phyloP scores from a whole-genome alignment of 2,888 invertebrate species.

The Abscondita cerata region DNA sequence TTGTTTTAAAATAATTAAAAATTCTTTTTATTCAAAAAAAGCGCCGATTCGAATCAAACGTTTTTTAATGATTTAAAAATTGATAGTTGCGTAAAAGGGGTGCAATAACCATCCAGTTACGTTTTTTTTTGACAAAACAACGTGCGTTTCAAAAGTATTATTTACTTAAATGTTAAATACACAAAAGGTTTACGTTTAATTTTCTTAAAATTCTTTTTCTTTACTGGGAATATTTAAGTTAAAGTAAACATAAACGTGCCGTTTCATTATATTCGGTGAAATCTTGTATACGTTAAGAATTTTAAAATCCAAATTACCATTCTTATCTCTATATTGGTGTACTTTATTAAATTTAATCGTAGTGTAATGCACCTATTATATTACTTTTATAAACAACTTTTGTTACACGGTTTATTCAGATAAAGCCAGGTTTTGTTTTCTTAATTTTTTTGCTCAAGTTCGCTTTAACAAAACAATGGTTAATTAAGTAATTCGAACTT shows the following conservation, averaged over 20 bases:
- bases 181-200: background rate
- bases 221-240: background rate
- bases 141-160: background rate
- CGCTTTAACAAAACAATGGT: background rate
- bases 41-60: no score
- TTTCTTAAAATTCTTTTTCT: background rate
- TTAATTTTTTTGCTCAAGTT: background rate
- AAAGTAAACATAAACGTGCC: background rate
- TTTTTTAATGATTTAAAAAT: no score
- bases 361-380: conserved; percentile 11
- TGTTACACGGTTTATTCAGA: conserved; percentile 9
- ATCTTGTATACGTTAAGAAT: conserved; percentile 7
- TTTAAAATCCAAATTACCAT: conserved; percentile 14
- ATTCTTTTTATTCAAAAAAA: conserved; percentile 17
- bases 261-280: conserved; percentile 6
- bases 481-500: conserved; percentile 5
- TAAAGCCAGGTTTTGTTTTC: background rate
- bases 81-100: no score
- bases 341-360: conserved; percentile 21
- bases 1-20: conserved; percentile 25
- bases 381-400: conserved; percentile 14
- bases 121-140: background rate
- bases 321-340: conserved; percentile 16
- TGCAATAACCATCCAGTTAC: no score
- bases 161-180: background rate